These are phyloP conservation scores for Nomada lathburiana DNA, from an alignment of 2,888 invertebrate genomes.

Conservation along the genomic window DNA sequence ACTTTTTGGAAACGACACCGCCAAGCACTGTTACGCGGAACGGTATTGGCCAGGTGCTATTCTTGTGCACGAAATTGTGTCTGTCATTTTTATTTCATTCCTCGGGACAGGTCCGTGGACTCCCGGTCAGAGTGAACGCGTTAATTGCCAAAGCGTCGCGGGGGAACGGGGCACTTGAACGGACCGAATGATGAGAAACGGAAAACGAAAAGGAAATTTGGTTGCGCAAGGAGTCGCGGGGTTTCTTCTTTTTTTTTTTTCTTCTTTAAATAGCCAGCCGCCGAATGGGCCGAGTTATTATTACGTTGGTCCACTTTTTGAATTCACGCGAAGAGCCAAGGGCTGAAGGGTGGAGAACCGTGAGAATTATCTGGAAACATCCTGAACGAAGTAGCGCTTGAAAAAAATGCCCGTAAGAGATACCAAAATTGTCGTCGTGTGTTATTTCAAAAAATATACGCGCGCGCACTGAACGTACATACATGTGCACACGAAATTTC, in stretches of 20 bases:
- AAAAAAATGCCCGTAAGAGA: neutral
- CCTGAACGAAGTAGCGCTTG: neutral
- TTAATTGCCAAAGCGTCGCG: too few species aligned
- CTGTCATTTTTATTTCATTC: too few species aligned
- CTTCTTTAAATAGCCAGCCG: constrained; percentile 37
- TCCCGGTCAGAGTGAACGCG: too few species aligned
- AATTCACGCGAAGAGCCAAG: constrained; percentile 25
- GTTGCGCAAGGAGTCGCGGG: constrained; percentile 21
- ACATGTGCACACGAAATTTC: neutral
- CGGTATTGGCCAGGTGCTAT: too few species aligned
- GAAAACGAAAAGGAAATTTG: constrained; percentile 1
- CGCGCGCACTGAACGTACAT: neutral
- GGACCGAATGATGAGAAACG: neutral
- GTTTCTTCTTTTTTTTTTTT: constrained; percentile 44
- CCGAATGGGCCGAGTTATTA: constrained; percentile 78
- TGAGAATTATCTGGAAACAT: neutral
- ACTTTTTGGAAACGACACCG: neutral
- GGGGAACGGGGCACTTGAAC: neutral
- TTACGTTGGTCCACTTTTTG: constrained; percentile 74
- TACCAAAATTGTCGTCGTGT: too few species aligned
- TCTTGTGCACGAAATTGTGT: too few species aligned
- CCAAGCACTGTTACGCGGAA: too few species aligned
- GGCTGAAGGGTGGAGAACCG: neutral
- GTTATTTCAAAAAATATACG: neutral
- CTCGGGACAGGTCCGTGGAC: too few species aligned